Base-by-base conservation (phyloP, 2,797 vertebrate genomes). In the Erethizon dorsatum region DNA sequence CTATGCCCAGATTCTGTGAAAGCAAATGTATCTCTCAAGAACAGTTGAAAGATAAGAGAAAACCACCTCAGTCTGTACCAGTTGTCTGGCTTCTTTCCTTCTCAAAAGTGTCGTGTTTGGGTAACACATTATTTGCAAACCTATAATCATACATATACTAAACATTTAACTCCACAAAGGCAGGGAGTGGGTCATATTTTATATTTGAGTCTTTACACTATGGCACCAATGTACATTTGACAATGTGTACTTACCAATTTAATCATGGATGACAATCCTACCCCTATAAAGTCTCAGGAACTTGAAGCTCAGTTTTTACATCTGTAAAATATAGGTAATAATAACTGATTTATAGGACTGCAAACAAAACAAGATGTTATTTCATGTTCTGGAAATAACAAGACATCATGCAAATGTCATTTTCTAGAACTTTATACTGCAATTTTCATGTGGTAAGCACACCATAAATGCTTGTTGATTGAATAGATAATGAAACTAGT, bases 361-460 rank as follows among this genome's bases (percentile, higher is more conserved):
- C 63, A 92, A 71, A 80, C 13, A 47, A 75, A 88, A 63, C n/a
- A 75, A 79, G 41, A 11, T 88, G 11, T 37, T 77, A 88, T 75
- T 90, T 95, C 54, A 93, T 13, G 3, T 56, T 90, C 88, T 57
- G 12, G 45, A 86, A 97, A 94, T n/a, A 83, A 18, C 33, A 54
- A 87, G 91, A 91, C 26, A 63, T 33, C 26, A 63, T 33, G 18
- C 15, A 77, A 93, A 54, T 78, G 26, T 69, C 18, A 86, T 93
- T 79, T 95, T 88, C 37, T 33, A 83, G 59, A 92, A 79, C 22
- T 73, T 87, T 94, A 41, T 83, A 57, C 11, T 45, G 28, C 41
- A 90, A 31, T 15, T 63, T 50, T 86, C 71, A 78, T 20, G 69
- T 50, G 31, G 50, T 54, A 83, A 79, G 45, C 73, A 83, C 41